Conservation (phyloP, 2,113 vertebrate genomes). For the Sterrhoptilus dennistouni region DNA sequence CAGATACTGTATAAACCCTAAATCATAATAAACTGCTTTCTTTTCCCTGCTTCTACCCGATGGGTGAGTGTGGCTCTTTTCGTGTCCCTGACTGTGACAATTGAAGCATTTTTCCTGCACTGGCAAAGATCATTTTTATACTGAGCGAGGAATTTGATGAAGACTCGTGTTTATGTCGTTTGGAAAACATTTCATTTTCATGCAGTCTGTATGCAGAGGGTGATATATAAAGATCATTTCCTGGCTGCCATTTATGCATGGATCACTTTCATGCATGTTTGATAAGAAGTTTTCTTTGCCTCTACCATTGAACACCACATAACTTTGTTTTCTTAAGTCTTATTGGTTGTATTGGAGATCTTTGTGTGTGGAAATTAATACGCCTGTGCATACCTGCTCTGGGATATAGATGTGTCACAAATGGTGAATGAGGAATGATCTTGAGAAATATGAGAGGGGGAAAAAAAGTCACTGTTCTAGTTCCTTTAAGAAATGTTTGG, state of each 20-base stretch:
- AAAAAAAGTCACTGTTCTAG: not conserved
- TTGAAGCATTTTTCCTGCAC: not conserved
- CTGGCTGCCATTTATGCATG: not conserved
- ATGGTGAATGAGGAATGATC: not conserved
- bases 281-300: not conserved
- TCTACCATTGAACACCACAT: not conserved
- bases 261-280: not conserved
- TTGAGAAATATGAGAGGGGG: not conserved
- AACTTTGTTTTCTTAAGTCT: not conserved
- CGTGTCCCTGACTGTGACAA: too few species aligned
- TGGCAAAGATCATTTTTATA: not conserved
- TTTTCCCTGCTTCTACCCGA: too few species aligned
- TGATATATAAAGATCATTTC: not conserved
- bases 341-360: not conserved
- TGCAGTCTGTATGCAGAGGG: not conserved
- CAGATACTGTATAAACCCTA: too few species aligned
- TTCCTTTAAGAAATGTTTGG: not conserved
- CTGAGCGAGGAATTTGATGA: not conserved
- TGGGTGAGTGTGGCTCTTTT: too few species aligned
- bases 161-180: not conserved
- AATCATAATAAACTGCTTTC: too few species aligned
- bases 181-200: not conserved
- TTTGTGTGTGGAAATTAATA: not conserved
- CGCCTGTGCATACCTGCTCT: rapidly evolving
- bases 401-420: not conserved